Evolutionary conservation across 1,140 invertebrate genomes (phyloP), one percentile per base, ranked within the genome.

Genomic region (Drosophila leontia): DNA sequence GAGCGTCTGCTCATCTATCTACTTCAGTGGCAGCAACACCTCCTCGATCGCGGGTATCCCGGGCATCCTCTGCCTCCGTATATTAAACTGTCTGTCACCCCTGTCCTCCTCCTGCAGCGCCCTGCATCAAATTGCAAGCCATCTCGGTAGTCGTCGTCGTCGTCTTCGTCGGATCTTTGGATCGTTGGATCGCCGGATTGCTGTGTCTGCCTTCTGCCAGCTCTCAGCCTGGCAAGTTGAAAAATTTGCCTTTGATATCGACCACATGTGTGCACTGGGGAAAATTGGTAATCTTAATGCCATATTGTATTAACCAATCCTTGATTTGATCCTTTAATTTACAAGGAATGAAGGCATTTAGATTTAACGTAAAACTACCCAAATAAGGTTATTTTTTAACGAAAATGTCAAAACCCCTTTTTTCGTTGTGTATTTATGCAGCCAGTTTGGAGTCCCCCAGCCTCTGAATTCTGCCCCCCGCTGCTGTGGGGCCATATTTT

Each of bases 211-310:
- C 47, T 37, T 61, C 29, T 64, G 56, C 55, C 53, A 35, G 48
- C 35, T 56, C 58, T 67, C 45, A 59, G 58, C 39, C 45, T 79
- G 80, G 45, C 81, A 80, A 70, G 50, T 74, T 84, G 74, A 84
- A 80, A 85, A 85, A 85, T 85, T 85, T 86, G 82, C 82, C 82
- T 85, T 84, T 84, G 82, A 84, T 84, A 84, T 84, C 68, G 82
- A 50, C 65, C 67, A 70, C 67, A 70, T 70, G 67, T 53, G 62
- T 70, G 62, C 67, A 70, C 67, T 29, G 48, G 5, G 11, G 51
- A 44, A 70, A 67, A 67, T 2, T 7, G 1, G 17, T 6, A 0
- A n/a, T 1, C 7, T 1, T 17, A 8, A 6, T 13, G 4, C 13
- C 12, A 17, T 3, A 2, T 23, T 23, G 23, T 7, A 7, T 12